Evolutionary conservation across 2,113 vertebrate species (phyloP).

Genomic region (Crotophaga sulcirostris): DNA sequence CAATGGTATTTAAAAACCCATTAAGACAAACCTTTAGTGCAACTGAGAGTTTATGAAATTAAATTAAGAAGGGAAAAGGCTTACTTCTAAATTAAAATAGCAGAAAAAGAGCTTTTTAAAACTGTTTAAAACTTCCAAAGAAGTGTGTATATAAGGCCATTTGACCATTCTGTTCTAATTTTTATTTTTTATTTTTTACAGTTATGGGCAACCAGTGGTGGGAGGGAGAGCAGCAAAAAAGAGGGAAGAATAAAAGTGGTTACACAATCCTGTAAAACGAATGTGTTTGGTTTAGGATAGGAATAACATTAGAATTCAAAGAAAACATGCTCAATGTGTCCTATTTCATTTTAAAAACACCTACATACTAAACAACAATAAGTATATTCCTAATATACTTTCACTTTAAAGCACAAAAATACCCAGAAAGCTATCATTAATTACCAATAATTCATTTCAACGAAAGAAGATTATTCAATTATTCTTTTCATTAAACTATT

Average conservation of each 20-base stretch:
- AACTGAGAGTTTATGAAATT: not conserved
- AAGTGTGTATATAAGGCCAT: not conserved
- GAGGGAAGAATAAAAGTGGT: not conserved
- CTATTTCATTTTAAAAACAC: not conserved
- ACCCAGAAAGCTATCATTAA: not conserved
- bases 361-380: not conserved
- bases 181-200: not conserved
- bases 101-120: not conserved
- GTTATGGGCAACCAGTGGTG: fast-evolving
- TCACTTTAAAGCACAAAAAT: not conserved
- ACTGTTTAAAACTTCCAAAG: not conserved
- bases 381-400: not conserved
- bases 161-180: not conserved
- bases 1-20: conserved; percentile 26
- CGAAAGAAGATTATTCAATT: not conserved
- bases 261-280: not conserved
- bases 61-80: not conserved
- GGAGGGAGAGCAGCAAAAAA: fast-evolving
- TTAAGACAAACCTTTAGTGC: not conserved
- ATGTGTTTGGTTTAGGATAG: not conserved
- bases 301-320: not conserved
- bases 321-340: not conserved
- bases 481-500: not conserved
- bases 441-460: not conserved
- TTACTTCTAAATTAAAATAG: conserved; percentile 21